Base-by-base conservation (phyloP, 2,113 vertebrate genomes). In the Morone saxatilis region DNA sequence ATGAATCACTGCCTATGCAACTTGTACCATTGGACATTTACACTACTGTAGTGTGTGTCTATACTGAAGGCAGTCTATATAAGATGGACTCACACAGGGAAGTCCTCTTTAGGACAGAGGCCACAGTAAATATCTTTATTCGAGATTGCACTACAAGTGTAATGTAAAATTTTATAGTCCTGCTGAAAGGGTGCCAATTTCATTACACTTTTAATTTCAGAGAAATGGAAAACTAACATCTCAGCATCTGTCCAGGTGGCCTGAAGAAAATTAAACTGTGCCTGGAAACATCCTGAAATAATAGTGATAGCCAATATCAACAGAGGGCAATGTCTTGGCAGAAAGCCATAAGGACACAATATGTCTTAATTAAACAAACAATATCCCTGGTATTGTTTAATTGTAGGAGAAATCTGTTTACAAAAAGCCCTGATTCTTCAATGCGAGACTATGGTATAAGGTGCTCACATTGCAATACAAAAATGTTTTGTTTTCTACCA, bases 271-370 rank as follows among this genome's bases (percentile, higher is more conserved):
- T 38, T 17, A 13, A 78, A 20, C 54, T 48, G 38, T 51, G 57
- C 57, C 47, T 14, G 70, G 60, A 75, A 76, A 79, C 70, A 50
- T 76, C 59, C 61, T 61, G 70, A 76, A 72, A 72, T 51, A 71
- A 78, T 31, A 50, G 50, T n/a, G 56, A 36, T 13, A 22, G 70
- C 36, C 14, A 60, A 62, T 16, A 50, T 45, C 36, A 75, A 65
- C 22, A 79, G 50, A 57, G 20, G 12, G 14, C 5, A 53, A n/a
- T 60, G 71, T 51, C 19, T 20, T 7, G 6, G 36, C n/a, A 10
- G 16, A 56, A 56, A n/a, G 6, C 48, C 38, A 70, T 14, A 59
- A 31, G 19, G 11, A 60, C n/a, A 47, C 5, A 56, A 47, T 20
- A 63, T 14, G 22, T 63, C 45, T 61, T 48, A 3, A 45, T 63